Conservation (phyloP, 2,113 vertebrate species). For the Hiodon tergisus region DNA sequence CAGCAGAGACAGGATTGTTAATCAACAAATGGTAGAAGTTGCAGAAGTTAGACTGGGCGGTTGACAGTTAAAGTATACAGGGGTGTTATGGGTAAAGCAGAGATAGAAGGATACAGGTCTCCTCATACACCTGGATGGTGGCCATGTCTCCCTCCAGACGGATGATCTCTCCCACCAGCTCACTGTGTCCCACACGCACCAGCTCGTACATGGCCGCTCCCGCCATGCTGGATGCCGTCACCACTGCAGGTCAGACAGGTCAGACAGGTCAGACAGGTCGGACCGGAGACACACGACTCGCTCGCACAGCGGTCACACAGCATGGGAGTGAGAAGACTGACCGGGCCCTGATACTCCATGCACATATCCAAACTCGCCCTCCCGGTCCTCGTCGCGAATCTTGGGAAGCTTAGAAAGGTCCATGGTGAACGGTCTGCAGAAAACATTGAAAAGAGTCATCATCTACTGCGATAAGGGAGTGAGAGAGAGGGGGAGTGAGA, state of each 20-base stretch:
- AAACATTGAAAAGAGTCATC: slow-evolving; percentile 19
- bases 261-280: neutral
- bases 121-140: slow-evolving; percentile 98
- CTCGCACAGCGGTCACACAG: neutral
- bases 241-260: slow-evolving; percentile 63
- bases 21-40: too few species aligned
- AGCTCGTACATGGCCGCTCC: slow-evolving; percentile 98
- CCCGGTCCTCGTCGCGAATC: slow-evolving; percentile 84
- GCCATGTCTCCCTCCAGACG: slow-evolving; percentile 94
- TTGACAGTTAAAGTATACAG: too few species aligned
- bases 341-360: slow-evolving; percentile 95
- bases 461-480: neutral
- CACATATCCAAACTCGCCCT: slow-evolving; percentile 87
- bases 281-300: neutral
- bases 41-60: too few species aligned
- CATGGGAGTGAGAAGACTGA: slow-evolving; percentile 46
- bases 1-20: too few species aligned
- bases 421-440: slow-evolving; percentile 66
- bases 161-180: slow-evolving; percentile 96
- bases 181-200: slow-evolving; percentile 91
- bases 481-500: neutral
- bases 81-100: neutral
- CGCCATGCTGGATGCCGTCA: slow-evolving; percentile 88
- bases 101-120: slow-evolving; percentile 91
- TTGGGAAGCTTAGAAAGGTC: slow-evolving; percentile 90